Evolutionary conservation across 2,113 vertebrate genomes (phyloP), one percentile per base, ranked within the genome.

Genomic region (Lonchura striata): DNA sequence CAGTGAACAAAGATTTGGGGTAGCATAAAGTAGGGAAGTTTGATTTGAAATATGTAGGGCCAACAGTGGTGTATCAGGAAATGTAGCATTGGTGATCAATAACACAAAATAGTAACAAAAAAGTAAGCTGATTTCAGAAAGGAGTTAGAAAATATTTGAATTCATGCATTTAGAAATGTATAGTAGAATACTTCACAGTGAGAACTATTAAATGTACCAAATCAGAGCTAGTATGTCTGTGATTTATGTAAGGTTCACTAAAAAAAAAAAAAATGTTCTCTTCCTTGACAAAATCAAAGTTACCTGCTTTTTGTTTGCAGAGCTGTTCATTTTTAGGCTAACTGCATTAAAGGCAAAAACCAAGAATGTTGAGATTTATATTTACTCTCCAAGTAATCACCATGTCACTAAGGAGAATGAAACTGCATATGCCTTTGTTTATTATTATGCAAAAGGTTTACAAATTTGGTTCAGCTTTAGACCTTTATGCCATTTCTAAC

Each of bases 21-120:
- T 70, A 72, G 13, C 27, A n/a, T 1, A 5, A 10, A 39, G 24
- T 7, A 39, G n/a, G 4, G 33, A 31, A 64, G 33, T 54, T 82
- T 35, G 19, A 17, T 47, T 65, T 28, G 28, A 39, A 71, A 37
- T 61, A n/a, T n/a, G n/a, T n/a, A n/a, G n/a, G n/a, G n/a, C n/a
- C n/a, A n/a, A n/a, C n/a, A n/a, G n/a, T n/a, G n/a, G 27, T 0
- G 0, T 16, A 53, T 64, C 25, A 23, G 56, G n/a, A 84, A 82
- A 54, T 53, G 41, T 15, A 63, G 6, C 37, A 10, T 0, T 76
- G 59, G 9, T 4, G 4, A 33, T 31, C 10, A 18, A 16, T 61
- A 61, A 24, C 24, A 65, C 9, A 61, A 65, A 66, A 52, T 9
- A 68, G 16, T 52, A 86, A 68, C 21, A 47, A 61, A 57, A 41